These are phyloP conservation scores for Atopsyche davidsoni DNA, from an alignment of 1,140 invertebrate genomes.

Conservation along the genomic window DNA sequence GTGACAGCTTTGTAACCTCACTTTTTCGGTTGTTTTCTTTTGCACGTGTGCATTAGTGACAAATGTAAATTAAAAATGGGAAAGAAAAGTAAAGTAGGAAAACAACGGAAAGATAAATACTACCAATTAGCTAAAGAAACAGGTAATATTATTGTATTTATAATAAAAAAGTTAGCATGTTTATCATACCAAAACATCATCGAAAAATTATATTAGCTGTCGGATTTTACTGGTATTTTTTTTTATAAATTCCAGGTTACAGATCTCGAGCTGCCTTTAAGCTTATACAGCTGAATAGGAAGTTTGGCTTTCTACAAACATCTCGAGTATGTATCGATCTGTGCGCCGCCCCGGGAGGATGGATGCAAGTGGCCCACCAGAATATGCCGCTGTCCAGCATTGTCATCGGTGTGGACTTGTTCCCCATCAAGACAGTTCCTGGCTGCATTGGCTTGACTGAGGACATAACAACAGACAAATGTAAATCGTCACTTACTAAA, in stretches of 20 bases:
- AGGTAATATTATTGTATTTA: slow-evolving; percentile 52
- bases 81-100: slow-evolving; percentile 95
- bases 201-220: not conserved
- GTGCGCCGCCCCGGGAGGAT: slow-evolving; percentile 98
- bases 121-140: slow-evolving; percentile 98
- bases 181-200: not conserved
- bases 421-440: slow-evolving; percentile 87
- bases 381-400: slow-evolving; percentile 97
- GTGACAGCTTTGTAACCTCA: no score
- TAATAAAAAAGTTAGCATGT: not conserved
- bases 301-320: slow-evolving; percentile 95
- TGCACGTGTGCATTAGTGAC: no score
- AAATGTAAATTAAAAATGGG: no score
- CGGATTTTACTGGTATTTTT: slow-evolving; percentile 3
- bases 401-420: slow-evolving; percentile 93
- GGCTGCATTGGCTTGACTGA: slow-evolving; percentile 85
- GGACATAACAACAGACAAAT: slow-evolving; percentile 96
- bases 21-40: no score
- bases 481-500: slow-evolving; percentile 67
- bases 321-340: slow-evolving; percentile 95
- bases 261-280: slow-evolving; percentile 98
- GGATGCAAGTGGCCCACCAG: slow-evolving; percentile 99
- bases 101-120: slow-evolving; percentile 96
- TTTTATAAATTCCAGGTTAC: slow-evolving; percentile 69
- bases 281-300: slow-evolving; percentile 94